A percentile compares a stretch with the other conserved stretches of the same genome.
These are phyloP conservation scores for Balearica regulorum DNA, from an alignment of 2,797 vertebrate genomes.

Conservation along the genomic window DNA sequence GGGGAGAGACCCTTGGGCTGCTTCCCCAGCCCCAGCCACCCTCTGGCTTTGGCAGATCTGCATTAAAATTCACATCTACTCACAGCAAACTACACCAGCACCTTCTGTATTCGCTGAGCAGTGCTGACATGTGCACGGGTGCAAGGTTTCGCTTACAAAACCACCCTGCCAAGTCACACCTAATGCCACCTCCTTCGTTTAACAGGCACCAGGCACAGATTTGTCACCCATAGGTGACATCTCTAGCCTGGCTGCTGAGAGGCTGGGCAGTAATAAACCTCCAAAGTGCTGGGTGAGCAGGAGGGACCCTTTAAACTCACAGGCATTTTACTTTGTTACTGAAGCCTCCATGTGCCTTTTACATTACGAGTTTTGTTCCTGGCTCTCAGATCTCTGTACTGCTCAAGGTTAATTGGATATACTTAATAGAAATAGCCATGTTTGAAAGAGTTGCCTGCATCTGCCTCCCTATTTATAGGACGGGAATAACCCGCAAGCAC, in stretches of 20 bases:
- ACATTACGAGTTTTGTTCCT: neutral
- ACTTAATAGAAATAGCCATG: neutral
- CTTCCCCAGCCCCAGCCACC: neutral
- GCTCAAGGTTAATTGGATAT: constrained; percentile 36
- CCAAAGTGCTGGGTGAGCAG: neutral
- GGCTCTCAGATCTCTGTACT: neutral
- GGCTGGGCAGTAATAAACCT: neutral
- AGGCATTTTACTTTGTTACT: neutral
- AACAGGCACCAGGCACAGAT: neutral
- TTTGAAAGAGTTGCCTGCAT: neutral
- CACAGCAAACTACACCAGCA: neutral
- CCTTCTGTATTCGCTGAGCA: neutral
- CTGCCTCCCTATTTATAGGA: neutral
- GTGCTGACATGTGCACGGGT: neutral
- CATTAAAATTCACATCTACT: neutral
- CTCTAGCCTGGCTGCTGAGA: neutral
- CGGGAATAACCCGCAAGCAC: neutral
- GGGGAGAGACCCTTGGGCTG: neutral
- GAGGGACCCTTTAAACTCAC: neutral
- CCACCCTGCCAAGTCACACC: neutral
- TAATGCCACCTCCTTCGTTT: fast-evolving
- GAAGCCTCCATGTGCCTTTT: neutral
- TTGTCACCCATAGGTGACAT: neutral
- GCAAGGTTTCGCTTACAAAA: neutral
- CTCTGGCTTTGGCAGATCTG: neutral